Percentiles rank a stretch among this genome's conserved stretches.
Conservation (phyloP, 2,113 vertebrate genomes). For the Mormyrus iriodes region DNA sequence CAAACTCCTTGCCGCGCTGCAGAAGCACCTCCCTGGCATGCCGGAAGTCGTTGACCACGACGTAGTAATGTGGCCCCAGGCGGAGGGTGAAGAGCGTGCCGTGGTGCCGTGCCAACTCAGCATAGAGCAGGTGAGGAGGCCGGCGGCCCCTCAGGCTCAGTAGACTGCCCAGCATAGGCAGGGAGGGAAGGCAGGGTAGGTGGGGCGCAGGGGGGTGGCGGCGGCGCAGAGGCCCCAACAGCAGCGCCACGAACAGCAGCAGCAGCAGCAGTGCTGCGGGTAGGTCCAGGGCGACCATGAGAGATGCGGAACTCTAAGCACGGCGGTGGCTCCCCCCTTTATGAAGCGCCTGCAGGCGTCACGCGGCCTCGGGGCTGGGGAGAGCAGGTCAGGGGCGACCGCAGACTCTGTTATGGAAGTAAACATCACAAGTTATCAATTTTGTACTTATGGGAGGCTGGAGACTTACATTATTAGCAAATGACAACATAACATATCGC, state of each 20-base stretch:
- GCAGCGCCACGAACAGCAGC: neutral
- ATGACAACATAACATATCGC: neutral
- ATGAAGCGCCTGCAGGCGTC: neutral
- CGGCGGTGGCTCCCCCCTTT: neutral
- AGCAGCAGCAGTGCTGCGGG: neutral
- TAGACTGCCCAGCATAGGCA: constrained; percentile 62
- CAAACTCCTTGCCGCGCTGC: constrained; percentile 58
- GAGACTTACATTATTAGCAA: neutral
- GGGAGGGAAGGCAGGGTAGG: constrained; percentile 50
- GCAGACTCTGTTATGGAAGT: neutral
- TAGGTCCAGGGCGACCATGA: neutral
- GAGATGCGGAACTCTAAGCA: neutral
- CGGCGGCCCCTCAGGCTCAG: constrained; percentile 50
- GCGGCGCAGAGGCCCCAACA: neutral
- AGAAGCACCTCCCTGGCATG: constrained; percentile 58
- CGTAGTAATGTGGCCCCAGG: constrained; percentile 53
- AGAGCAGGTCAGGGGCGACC: neutral
- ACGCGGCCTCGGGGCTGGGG: neutral
- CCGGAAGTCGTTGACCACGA: constrained; percentile 55
- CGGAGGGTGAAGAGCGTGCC: constrained; percentile 52
- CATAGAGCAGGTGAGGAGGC: constrained; percentile 57
- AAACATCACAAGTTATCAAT: neutral
- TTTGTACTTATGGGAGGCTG: neutral
- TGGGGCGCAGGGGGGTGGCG: neutral
- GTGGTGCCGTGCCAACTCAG: constrained; percentile 41